A percentile compares a stretch with the other conserved stretches of the same genome.
Conservation (phyloP, 2,113 vertebrate species). For the Origma solitaria region DNA sequence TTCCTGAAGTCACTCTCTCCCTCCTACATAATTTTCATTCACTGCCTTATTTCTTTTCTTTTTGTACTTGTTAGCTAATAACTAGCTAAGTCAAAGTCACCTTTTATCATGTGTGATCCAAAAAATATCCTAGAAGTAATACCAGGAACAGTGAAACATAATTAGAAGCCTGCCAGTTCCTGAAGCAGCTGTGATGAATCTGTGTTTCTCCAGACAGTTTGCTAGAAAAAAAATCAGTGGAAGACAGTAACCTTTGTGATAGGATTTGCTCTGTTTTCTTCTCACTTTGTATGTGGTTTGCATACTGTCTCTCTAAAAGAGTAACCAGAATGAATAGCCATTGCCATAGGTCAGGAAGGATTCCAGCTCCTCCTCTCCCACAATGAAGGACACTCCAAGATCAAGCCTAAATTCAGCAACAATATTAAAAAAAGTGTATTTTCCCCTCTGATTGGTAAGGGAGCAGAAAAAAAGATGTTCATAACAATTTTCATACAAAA, state of each 20-base stretch:
- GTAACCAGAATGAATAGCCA: neutral
- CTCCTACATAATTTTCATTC: neutral
- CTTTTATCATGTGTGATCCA: neutral
- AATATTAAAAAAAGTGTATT: neutral
- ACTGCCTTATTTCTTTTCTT: neutral
- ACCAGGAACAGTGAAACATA: neutral
- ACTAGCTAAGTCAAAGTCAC: neutral
- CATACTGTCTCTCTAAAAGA: neutral
- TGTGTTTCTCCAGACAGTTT: neutral
- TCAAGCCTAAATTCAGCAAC: neutral
- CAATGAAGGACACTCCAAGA: neutral
- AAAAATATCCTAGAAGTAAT: neutral
- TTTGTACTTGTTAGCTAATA: constrained; percentile 3
- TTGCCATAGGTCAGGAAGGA: neutral
- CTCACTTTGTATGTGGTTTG: neutral
- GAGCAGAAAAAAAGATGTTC: neutral
- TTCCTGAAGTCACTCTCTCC: neutral
- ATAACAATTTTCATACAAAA: neutral
- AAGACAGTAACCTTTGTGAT: neutral
- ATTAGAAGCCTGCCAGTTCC: neutral
- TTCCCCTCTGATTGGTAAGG: neutral
- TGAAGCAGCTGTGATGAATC: neutral
- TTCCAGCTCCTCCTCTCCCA: neutral
- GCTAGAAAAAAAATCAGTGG: neutral
- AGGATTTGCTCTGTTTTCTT: neutral